These are phyloP conservation scores for Dicentrarchus labrax DNA, from an alignment of 2,113 vertebrate genomes.

Conservation along the genomic window DNA sequence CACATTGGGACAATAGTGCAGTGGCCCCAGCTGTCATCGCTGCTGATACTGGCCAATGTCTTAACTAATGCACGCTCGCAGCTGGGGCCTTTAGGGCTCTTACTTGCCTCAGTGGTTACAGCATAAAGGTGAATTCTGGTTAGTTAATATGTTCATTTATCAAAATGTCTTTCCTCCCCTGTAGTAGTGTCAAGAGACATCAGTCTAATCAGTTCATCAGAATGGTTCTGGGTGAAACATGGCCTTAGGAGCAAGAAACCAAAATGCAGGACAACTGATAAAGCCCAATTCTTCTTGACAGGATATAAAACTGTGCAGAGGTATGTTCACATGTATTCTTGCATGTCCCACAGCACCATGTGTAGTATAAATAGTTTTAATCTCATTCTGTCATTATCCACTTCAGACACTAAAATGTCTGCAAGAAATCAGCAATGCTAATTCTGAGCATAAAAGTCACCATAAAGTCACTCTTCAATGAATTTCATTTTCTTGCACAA, in stretches of 20 bases:
- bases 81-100: constrained; percentile 73
- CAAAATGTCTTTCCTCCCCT: constrained; percentile 49
- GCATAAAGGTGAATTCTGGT: constrained; percentile 46
- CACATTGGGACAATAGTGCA: constrained; percentile 51
- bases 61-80: constrained; percentile 68
- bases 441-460: not conserved
- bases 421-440: constrained; percentile 25
- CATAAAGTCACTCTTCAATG: constrained; percentile 36
- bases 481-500: constrained; percentile 5
- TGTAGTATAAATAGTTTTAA: not conserved
- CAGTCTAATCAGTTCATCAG: constrained; percentile 57
- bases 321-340: not conserved
- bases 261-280: constrained; percentile 43
- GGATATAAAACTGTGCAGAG: constrained; percentile 16
- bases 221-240: constrained; percentile 28
- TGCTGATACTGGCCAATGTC: constrained; percentile 57
- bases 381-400: not conserved
- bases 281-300: constrained; percentile 11
- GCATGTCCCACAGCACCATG: not conserved
- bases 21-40: constrained; percentile 69
- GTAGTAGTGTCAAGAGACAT: constrained; percentile 31
- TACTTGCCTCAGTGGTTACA: constrained; percentile 58
- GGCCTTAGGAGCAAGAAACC: constrained; percentile 26
- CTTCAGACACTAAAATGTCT: not conserved
- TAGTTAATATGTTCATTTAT: constrained; percentile 69